Conservation (phyloP, 2,113 vertebrate genomes). For the Platysternon megacephalum region DNA sequence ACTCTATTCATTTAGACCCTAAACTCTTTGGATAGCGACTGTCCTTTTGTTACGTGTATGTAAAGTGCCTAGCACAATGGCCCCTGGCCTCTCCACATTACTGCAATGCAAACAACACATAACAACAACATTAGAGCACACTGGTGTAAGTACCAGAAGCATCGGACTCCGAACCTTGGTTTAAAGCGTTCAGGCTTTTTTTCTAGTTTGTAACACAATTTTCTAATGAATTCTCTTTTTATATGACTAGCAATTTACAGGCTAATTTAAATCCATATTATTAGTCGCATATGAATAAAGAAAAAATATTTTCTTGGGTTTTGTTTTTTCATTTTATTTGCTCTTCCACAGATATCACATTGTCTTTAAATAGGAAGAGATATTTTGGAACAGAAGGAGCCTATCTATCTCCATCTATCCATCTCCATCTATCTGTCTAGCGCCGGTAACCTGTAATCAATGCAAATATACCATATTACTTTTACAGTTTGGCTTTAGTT, state of each 20-base stretch:
- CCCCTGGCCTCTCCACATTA: neutral
- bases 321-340: neutral
- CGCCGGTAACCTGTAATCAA: neutral
- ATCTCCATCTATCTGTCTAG: neutral
- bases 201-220: neutral
- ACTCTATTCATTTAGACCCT: neutral
- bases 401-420: fast-evolving
- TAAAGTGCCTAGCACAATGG: neutral
- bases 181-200: slow-evolving; percentile 40
- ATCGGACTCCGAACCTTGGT: neutral
- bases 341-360: neutral
- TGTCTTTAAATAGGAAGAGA: neutral
- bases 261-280: slow-evolving; percentile 40
- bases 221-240: slow-evolving; percentile 49
- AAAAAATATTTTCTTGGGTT: neutral
- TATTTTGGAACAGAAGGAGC: neutral
- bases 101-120: fast-evolving
- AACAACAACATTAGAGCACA: neutral
- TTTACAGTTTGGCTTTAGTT: neutral
- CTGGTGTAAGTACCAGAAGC: neutral
- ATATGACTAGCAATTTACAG: slow-evolving; percentile 32
- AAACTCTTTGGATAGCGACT: neutral
- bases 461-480: neutral
- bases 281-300: slow-evolving; percentile 41
- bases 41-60: fast-evolving